phyloP scores from a whole-genome alignment of 2,113 vertebrate species.

The Chinchilla lanigera region DNA sequence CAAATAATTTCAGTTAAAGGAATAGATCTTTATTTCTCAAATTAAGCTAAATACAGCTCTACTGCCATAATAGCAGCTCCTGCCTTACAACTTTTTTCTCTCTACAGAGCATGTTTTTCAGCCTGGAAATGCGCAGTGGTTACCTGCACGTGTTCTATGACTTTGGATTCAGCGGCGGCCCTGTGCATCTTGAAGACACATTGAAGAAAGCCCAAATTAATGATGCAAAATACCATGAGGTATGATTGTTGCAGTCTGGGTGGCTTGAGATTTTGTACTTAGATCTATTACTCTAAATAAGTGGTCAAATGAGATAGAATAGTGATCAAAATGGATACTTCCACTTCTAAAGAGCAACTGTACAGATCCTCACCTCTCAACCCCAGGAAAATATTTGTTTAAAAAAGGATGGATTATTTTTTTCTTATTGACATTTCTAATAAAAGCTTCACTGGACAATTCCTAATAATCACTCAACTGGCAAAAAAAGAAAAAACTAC shows the following conservation, averaged over 20 bases:
- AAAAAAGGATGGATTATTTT: constrained; percentile 2
- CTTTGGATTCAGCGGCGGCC: constrained; percentile 93
- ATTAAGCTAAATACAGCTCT: neutral
- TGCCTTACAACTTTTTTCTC: constrained; percentile 62
- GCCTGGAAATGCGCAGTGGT: constrained; percentile 94
- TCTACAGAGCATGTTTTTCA: constrained; percentile 93
- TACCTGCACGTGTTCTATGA: constrained; percentile 93
- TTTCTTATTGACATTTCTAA: neutral
- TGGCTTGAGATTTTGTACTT: neutral
- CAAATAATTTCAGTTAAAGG: neutral
- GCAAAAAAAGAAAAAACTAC: neutral
- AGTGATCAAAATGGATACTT: neutral
- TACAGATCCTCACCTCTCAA: neutral
- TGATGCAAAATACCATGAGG: constrained; percentile 98
- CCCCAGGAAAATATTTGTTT: neutral
- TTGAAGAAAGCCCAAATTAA: constrained; percentile 94
- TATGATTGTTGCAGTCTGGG: constrained; percentile 72
- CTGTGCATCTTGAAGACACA: constrained; percentile 91
- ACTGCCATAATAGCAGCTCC: neutral
- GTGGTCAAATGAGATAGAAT: neutral
- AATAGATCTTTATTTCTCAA: constrained; percentile 3
- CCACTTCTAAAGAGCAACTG: neutral
- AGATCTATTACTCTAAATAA: neutral
- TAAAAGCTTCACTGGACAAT: constrained; percentile 13
- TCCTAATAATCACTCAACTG: neutral